phyloP scores from a whole-genome alignment of 2,888 invertebrate genomes.

The Parnassius glacialis region DNA sequence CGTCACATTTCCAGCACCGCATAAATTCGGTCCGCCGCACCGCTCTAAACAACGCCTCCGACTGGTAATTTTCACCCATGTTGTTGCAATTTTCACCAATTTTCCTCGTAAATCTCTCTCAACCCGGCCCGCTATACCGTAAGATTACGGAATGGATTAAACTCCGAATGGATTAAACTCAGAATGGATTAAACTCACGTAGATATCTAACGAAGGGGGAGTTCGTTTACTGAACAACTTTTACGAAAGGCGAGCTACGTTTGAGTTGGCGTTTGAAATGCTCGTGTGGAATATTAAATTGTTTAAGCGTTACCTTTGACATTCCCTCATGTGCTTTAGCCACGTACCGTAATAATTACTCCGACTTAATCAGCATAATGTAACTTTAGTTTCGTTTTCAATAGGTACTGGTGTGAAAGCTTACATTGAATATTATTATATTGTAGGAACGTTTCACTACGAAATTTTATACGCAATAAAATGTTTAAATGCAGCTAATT shows the following conservation, averaged over 20 bases:
- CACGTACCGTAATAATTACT: slow-evolving; percentile 70
- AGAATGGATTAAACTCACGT: slow-evolving; percentile 78
- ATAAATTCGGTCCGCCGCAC: slow-evolving; percentile 54
- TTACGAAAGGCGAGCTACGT: slow-evolving; percentile 73
- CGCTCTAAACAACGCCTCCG: slow-evolving; percentile 68
- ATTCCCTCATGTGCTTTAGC: slow-evolving; percentile 54
- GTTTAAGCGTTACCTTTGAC: slow-evolving; percentile 77
- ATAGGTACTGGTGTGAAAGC: slow-evolving; percentile 34
- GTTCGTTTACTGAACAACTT: slow-evolving; percentile 76
- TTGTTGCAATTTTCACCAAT: slow-evolving; percentile 79
- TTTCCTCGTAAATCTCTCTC: slow-evolving; percentile 67
- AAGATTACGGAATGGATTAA: slow-evolving; percentile 66
- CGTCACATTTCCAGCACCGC: slow-evolving; percentile 58
- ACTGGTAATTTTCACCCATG: slow-evolving; percentile 75
- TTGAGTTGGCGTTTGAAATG: slow-evolving; percentile 76
- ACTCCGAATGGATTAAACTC: slow-evolving; percentile 71
- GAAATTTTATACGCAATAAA: slow-evolving; percentile 40
- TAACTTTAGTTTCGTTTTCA: slow-evolving; percentile 52
- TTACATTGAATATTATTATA: slow-evolving; percentile 39
- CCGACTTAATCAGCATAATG: slow-evolving; percentile 62
- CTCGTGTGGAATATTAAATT: slow-evolving; percentile 79
- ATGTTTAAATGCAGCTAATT: slow-evolving; percentile 44
- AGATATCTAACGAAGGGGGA: slow-evolving; percentile 78
- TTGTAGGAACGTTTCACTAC: slow-evolving; percentile 41
- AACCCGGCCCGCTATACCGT: slow-evolving; percentile 49